Base-by-base conservation (phyloP, 2,797 vertebrate genomes). In the Poecilia picta region DNA sequence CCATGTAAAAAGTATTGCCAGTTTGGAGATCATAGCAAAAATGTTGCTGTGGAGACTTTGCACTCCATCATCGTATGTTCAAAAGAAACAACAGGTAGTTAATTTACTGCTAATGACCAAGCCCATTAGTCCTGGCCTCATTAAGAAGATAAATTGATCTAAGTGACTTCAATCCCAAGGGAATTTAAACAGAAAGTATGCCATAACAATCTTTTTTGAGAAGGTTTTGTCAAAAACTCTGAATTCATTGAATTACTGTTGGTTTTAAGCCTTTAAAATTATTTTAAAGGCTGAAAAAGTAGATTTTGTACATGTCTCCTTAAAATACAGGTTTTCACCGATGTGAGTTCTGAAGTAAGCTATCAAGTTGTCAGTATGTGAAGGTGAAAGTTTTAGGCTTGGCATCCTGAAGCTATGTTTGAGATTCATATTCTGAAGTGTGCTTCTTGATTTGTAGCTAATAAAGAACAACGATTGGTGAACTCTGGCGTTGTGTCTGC, bases 51-150 rank as follows among this genome's bases (percentile, higher is more conserved):
- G 45, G 39, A 53, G 4, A 64, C 66, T 80, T 81, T 82, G 64
- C 31, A 79, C 2, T 73, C 51, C 3, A 78, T 85, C 78, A 55
- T 66, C 12, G n/a, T 86, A 66, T 45, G 72, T 55, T 64, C 70
- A 72, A 47, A 59, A 82, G 71, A 77, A 75, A 83, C 80, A 83
- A 68, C 84, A 83, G 78, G 39, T n/a, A 82, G 31, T 76, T 49
- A 73, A 72, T 81, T 72, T 84, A 82, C 83, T 77, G 80, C 43
- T 88, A 85, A 90, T 89, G 66, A 84, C 55, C 13, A 68, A 71
- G 23, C 53, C 73, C 77, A 87, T 84, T 66, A 87, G 85, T 81
- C 81, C 49, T 75, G 47, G n/a, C 72, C 78, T 84, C 80, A 88
- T 87, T 88, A 79, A 78, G 28, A 51, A 83, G 64, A 88, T 80